Evolutionary conservation across 2,113 vertebrate species (phyloP), one percentile per base, ranked within the genome.

Genomic region (Sprattus sprattus): DNA sequence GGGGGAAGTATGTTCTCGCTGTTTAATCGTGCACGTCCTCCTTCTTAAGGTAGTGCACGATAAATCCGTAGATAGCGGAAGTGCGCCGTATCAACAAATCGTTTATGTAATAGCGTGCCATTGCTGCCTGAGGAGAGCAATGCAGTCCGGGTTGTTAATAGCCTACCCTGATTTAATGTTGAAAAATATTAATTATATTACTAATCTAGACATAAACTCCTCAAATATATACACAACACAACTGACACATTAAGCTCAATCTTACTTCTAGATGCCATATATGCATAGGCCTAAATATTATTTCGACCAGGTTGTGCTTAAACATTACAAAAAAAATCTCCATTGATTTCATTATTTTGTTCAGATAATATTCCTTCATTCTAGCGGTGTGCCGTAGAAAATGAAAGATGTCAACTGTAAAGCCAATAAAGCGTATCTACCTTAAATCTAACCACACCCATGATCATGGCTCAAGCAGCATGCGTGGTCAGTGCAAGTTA

Each of bases 31-130:
- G 90, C 82, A 93, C 91, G 82, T 89, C 93, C 92, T 89, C 88
- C 87, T 88, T 85, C 90, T 95, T 94, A 95, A 95, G 93, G 93
- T 94, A 90, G 94, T 78, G 28, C 32, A 86, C 83, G 83, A 32
- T 64, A 45, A 13, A 50, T 71, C 64, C 15, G 71, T 78, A 78
- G 71, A 78, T 78, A 78, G 71, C 71, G 71, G 71, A 78, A 78
- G 32, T 39, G 11, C 10, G 16, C 28, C 67, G 2, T 75, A 32
- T 75, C 28, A 16, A 10, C 71, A 39, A 39, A 78, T 78, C 28
- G 15, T 39, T 78, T 78, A 78, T 78, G 71, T 78, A 78, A 78
- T 28, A 39, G n/a, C 9, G 60, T 64, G 20, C 20, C 60, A 64
- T 64, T 9, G 28, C 71, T 28, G 67, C 28, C 25, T 39, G 28